Evolutionary conservation across 2,113 vertebrate species (phyloP), one percentile per base, ranked within the genome.

Genomic region (Paradisaea rubra): DNA sequence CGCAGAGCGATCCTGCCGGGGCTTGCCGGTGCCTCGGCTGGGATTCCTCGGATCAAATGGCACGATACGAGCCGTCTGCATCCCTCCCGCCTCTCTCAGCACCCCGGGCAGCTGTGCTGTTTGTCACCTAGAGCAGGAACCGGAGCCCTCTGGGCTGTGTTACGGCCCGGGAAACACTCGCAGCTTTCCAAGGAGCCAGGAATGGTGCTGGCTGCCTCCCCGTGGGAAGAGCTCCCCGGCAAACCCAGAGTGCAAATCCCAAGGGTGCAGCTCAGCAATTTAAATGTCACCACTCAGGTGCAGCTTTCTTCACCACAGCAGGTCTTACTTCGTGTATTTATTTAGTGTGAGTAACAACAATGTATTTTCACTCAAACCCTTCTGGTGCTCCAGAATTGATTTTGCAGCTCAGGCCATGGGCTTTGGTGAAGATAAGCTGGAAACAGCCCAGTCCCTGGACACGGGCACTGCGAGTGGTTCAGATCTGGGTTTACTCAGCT

Each of bases 1-100:
- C 15, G 25, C 66, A 39, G 63, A 14, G 73, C 13, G 6, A 6
- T 63, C 87, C 56, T 74, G 87, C 16, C 17, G 3, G 66, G 76
- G 61, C 70, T 90, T 19, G 77, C 72, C 10, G 6, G 12, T 10
- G 70, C 35, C 13, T 70, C 64, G 54, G 60, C 85, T 35, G 93
- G 4, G 64, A 30, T 73, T 74, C 57, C 91, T 68, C 1, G 42
- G 71, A 59, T 94, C 94, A 10, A 33, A 81, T 33, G 35, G 50
- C 84, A 13, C 5, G 1, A 27, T 11, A 5, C 1, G 3, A 42
- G 4, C 45, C 3, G 0, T 7, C 61, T 19, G 7, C 45, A 2
- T 15, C 25, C 13, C 79, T 35, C 54, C 10, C 7, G 19, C 57
- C 71, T 49, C 37, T 6, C 80, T 7, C 59, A 8, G 52, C 3